Evolutionary conservation across 2,888 invertebrate species (phyloP).

Genomic region (Tenthredo scrophulariae): DNA sequence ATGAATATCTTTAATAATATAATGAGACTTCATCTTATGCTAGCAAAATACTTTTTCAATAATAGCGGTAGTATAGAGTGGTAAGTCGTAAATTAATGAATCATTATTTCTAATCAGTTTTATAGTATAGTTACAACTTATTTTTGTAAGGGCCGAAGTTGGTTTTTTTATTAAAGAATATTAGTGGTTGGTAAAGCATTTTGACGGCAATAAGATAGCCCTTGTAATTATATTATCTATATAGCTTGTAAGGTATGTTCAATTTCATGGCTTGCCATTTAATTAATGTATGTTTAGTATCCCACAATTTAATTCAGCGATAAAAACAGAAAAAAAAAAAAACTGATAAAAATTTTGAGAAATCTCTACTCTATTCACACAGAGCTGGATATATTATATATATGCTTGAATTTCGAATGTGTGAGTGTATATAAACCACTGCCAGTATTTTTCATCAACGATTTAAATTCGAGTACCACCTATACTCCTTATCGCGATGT

Average conservation of each 20-base stretch:
- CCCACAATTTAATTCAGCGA: background rate
- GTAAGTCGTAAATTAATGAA: constrained; percentile 11
- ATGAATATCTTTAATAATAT: background rate
- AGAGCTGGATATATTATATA: background rate
- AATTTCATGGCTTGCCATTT: constrained; percentile 47
- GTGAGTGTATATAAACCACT: constrained; percentile 27
- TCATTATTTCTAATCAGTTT: constrained; percentile 31
- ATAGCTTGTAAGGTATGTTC: constrained; percentile 39
- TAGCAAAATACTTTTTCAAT: constrained; percentile 49
- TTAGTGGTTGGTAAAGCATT: constrained; percentile 46
- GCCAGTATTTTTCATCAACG: constrained; percentile 34
- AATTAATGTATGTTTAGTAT: background rate
- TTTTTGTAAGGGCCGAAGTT: constrained; percentile 36
- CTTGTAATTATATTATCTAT: constrained; percentile 35
- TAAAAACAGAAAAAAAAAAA: background rate
- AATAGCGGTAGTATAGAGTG: background rate
- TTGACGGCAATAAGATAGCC: constrained; percentile 47
- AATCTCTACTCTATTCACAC: background rate
- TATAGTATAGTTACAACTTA: constrained; percentile 31
- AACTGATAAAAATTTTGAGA: background rate
- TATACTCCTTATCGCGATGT: constrained; percentile 9
- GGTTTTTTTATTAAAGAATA: background rate
- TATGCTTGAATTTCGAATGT: constrained; percentile 3
- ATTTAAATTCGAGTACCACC: background rate
- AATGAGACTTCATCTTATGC: constrained; percentile 37